Conservation (phyloP, 2,113 vertebrate genomes). For the Pterocles orientalis region DNA sequence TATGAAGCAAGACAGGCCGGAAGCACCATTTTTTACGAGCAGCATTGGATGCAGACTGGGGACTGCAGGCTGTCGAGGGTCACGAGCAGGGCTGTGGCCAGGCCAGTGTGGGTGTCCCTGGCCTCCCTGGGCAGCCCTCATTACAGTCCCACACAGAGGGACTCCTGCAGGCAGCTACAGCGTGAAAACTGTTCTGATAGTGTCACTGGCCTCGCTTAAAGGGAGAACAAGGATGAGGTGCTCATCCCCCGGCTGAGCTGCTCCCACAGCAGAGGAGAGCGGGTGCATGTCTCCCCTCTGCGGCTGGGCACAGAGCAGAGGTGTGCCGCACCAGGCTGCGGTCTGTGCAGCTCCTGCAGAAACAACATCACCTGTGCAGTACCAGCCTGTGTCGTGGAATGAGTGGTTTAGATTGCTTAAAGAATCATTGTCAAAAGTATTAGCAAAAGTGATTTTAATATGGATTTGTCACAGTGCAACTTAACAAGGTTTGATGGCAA, state of each 20-base stretch:
- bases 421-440: too few species aligned
- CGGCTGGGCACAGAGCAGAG: not conserved
- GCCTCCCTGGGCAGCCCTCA: not conserved
- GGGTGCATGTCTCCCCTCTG: too few species aligned
- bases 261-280: too few species aligned
- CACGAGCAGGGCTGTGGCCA: not conserved
- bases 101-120: fast-evolving
- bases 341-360: not conserved
- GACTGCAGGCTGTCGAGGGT: not conserved
- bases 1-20: not conserved
- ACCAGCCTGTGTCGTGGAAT: not conserved
- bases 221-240: not conserved
- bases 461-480: too few species aligned
- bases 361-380: not conserved
- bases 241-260: not conserved
- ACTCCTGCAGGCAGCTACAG: not conserved
- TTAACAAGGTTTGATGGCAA: too few species aligned
- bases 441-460: too few species aligned
- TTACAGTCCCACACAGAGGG: fast-evolving
- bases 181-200: not conserved
- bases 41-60: too few species aligned
- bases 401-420: too few species aligned
- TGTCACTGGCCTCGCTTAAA: not conserved
- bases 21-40: not conserved
- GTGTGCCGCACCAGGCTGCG: not conserved